Base-by-base conservation (phyloP, 2,113 vertebrate genomes). In the Ardeotis arabs region DNA sequence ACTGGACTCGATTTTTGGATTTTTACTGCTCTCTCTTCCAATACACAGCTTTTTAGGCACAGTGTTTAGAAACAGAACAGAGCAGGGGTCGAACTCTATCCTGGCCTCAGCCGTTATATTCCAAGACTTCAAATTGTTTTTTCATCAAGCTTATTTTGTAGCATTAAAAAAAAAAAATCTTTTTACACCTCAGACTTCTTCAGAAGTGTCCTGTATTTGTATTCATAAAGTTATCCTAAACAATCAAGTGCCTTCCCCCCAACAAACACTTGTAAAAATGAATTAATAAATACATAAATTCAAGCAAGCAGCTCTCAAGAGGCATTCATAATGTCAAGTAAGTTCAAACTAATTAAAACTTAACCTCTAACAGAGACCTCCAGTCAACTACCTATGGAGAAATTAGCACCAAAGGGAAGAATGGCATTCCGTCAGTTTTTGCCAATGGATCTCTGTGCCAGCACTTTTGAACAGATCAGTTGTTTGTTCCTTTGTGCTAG, bases 401-500 rank as follows among this genome's bases (percentile, higher is more conserved):
- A 93, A 93, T 60, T 69, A 22, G 4, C 53, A 93, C 89, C 66
- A 80, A 66, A 33, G 44, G 33, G 79, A 90, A 90, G 44, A 80
- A 93, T 53, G 35, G 64, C 70, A 87, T 95, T 91, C 69, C 31
- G 72, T 68, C 39, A 35, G 8, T 17, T 87, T 94, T 84, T 95
- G 75, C 94, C 78, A 93, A 77, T n/a, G 73, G 24, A 53, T 60
- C 23, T 87, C 68, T 49, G 9, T 49, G 91, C 69, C 92, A 89
- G 82, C 58, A 74, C 88, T 96, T 95, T 18, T 64, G 91, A 94
- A 96, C 31, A 82, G n/a, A 80, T 86, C 45, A 76, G 68, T 96
- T 90, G 35, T 68, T 66, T 55, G n/a, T 45, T 93, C 39, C 63
- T 94, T 95, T 96, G 67, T 89, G 62, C 63, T 82, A 60, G 12